These are phyloP conservation scores for Monopterus albus DNA, from an alignment of 2,113 vertebrate species.

Conservation along the genomic window DNA sequence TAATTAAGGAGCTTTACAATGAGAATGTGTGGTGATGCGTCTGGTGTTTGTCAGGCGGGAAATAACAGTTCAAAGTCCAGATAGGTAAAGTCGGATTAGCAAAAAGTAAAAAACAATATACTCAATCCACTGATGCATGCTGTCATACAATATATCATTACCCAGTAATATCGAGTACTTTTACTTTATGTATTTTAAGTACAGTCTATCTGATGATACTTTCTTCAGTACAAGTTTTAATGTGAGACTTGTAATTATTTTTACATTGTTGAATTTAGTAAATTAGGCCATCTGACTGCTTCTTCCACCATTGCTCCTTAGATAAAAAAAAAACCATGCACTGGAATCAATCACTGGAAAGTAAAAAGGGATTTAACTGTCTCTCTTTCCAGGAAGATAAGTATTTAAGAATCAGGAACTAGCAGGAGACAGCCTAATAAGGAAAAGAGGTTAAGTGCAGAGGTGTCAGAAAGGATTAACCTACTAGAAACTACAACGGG, in stretches of 20 bases:
- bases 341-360: slow-evolving; percentile 16
- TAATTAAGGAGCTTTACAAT: too few relatives aligned
- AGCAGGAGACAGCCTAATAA: slow-evolving; percentile 59
- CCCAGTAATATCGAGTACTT: too few relatives aligned
- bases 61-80: too few relatives aligned
- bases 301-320: not conserved
- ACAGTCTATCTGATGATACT: too few relatives aligned
- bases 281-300: not conserved
- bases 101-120: too few relatives aligned
- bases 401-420: slow-evolving; percentile 55
- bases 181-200: too few relatives aligned
- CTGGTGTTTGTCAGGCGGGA: too few relatives aligned
- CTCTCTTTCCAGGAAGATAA: slow-evolving; percentile 56
- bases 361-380: slow-evolving; percentile 16
- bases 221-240: too few relatives aligned
- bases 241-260: not conserved
- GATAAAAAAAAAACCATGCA: slow-evolving; percentile 13
- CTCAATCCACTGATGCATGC: too few relatives aligned
- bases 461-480: slow-evolving; percentile 71
- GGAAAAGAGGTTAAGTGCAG: slow-evolving; percentile 68
- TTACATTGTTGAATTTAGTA: not conserved
- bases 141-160: too few relatives aligned
- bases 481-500: slow-evolving; percentile 52
- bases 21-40: too few relatives aligned
- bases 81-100: too few relatives aligned